phyloP scores from a whole-genome alignment of 2,797 vertebrate species.

The Clamator glandarius region DNA sequence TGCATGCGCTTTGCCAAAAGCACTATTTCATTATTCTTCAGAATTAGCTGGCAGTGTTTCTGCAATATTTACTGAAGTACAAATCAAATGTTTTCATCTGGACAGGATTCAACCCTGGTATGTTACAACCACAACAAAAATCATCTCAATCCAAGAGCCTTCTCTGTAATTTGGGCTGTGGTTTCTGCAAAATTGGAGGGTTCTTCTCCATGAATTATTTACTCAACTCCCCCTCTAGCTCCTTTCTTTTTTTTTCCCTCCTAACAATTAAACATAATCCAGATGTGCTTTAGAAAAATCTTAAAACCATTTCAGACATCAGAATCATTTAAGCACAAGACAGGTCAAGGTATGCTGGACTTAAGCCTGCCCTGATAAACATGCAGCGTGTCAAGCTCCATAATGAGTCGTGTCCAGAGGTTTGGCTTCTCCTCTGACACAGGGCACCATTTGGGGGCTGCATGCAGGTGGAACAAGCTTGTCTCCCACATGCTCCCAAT shows the following conservation, averaged over 20 bases:
- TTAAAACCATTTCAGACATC: constrained; percentile 40
- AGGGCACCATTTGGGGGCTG: neutral
- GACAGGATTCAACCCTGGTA: constrained; percentile 78
- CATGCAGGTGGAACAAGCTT: constrained; percentile 49
- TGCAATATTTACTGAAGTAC: constrained; percentile 79
- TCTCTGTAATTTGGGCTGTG: constrained; percentile 75
- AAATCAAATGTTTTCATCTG: constrained; percentile 83
- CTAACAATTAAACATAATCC: constrained; percentile 65
- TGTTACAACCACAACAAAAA: constrained; percentile 79
- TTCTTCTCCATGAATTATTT: constrained; percentile 72
- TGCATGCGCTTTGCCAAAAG: constrained; percentile 73
- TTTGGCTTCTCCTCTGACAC: constrained; percentile 38
- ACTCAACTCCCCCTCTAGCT: constrained; percentile 9
- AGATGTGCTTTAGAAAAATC: constrained; percentile 57
- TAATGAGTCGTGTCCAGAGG: neutral
- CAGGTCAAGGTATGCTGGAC: constrained; percentile 35
- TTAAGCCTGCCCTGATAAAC: constrained; percentile 24
- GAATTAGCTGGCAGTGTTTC: constrained; percentile 78
- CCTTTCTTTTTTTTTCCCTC: neutral
- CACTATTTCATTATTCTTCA: constrained; percentile 79
- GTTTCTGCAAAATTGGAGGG: constrained; percentile 72
- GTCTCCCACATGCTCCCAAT: neutral
- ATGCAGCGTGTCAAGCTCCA: neutral
- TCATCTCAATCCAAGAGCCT: constrained; percentile 74
- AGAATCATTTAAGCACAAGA: constrained; percentile 36